These are phyloP conservation scores for Hydroisotoma schaefferi DNA, from an alignment of 2,888 invertebrate genomes.

Conservation along the genomic window DNA sequence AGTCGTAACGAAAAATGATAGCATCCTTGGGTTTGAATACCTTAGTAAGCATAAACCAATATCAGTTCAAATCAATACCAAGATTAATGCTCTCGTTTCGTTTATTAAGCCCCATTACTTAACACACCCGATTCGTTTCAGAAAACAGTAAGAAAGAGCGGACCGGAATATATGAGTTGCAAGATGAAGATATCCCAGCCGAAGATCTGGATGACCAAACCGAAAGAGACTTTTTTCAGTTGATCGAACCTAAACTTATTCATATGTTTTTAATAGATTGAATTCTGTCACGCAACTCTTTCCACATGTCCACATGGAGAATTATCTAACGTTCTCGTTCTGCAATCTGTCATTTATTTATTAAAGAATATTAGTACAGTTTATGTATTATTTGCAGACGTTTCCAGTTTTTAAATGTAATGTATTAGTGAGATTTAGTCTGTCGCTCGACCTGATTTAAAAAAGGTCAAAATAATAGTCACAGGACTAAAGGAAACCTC, in stretches of 20 bases:
- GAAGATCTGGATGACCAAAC: slow-evolving; percentile 1
- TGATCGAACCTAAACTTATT: background rate
- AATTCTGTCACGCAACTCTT: no score
- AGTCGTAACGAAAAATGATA: slow-evolving; percentile 10
- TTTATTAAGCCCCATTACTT: background rate
- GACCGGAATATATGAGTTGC: slow-evolving; percentile 3
- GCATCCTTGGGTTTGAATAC: slow-evolving; percentile 14
- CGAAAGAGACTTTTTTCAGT: background rate
- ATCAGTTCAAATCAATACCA: background rate
- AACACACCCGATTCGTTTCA: background rate
- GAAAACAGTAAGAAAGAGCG: background rate
- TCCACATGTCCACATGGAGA: no score
- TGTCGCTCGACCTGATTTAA: no score
- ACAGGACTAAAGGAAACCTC: no score
- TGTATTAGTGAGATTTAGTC: no score
- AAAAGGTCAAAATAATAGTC: no score
- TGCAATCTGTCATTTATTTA: no score
- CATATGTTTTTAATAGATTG: no score
- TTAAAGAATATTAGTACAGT: no score
- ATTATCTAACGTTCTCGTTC: no score
- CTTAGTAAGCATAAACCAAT: slow-evolving; percentile 14
- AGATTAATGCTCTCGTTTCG: background rate
- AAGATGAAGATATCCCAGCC: slow-evolving; percentile 3
- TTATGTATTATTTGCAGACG: no score
- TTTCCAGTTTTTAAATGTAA: no score